Evolutionary conservation across 2,888 invertebrate species (phyloP), one percentile per base, ranked within the genome.

Genomic region (Drosophila maculinotata): DNA sequence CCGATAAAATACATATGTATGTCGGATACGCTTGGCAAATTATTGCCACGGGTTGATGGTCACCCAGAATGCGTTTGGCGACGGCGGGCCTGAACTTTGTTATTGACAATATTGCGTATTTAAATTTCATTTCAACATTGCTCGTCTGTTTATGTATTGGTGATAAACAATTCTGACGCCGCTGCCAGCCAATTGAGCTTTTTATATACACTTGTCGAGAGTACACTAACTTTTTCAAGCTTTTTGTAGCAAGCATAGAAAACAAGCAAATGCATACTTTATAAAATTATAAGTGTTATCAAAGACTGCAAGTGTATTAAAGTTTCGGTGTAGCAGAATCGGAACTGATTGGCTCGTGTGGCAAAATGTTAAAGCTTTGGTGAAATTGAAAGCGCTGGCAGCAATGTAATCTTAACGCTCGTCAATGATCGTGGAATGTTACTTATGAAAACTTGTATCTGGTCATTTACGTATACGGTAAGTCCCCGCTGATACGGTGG

Each of bases 31-130:
- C 23, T 38, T 76, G 77, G 58, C 68, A 67, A 76, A 62, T 69
- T 57, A 44, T 64, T 25, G 48, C 53, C 47, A 57, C 57, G 56
- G 57, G 52, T 36, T 57, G 65, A 42, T 35, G 38, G 9, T 39
- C 41, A 12, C 12, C 28, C 47, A 25, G 41, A 54, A 45, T 80
- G 81, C 79, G 84, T 74, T 62, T 54, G 25, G 7, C 26, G 39
- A 25, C 60, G 70, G 58, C 71, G n/a, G n/a, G 31, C 48, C 31
- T 38, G 36, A 56, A 36, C 64, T 49, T 57, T 69, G 60, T 26
- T 75, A 66, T 82, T 67, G 69, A 41, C 68, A 63, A 76, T 53
- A 86, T 57, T 86, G 80, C 80, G 80, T 80, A 80, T 80, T 80
- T 63, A 87, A 78, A 81, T 86, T n/a, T 86, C 38, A 54, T 33